These are phyloP conservation scores for Agapornis roseicollis DNA, from an alignment of 2,113 vertebrate species.

Conservation along the genomic window DNA sequence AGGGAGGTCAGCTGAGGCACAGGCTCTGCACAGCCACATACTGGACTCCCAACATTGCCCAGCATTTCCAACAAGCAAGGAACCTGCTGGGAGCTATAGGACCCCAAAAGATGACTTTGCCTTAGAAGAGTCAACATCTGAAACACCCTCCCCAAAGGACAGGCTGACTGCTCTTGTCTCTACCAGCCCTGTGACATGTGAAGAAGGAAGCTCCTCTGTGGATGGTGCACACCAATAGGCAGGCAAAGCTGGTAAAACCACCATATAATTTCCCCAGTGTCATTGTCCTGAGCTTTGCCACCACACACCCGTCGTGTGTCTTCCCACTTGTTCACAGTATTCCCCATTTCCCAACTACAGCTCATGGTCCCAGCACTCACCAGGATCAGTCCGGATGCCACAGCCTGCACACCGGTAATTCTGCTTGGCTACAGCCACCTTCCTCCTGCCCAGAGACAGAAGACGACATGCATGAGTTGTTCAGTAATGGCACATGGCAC, in stretches of 20 bases:
- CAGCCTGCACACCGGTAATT: constrained; percentile 97
- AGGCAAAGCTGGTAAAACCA: neutral
- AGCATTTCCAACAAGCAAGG: neutral
- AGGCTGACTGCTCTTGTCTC: neutral
- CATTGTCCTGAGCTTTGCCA: neutral
- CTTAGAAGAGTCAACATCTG: neutral
- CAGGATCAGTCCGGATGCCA: constrained; percentile 91
- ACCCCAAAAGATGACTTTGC: neutral
- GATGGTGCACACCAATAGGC: neutral
- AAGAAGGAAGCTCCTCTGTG: neutral
- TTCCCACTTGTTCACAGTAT: neutral
- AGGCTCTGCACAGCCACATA: neutral
- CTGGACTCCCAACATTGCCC: neutral
- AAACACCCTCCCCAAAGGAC: neutral
- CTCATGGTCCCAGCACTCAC: constrained; percentile 69
- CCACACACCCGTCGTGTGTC: neutral
- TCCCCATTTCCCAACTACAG: neutral
- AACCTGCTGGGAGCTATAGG: neutral
- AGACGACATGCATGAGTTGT: neutral
- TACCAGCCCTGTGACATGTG: neutral
- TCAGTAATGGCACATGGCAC: neutral
- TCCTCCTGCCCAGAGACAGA: constrained; percentile 80
- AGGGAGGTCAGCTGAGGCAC: neutral
- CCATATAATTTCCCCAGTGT: neutral
- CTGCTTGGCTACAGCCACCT: constrained; percentile 92